Base-by-base conservation (phyloP, 1,140 invertebrate species). In the Brachionus koreanus region DNA sequence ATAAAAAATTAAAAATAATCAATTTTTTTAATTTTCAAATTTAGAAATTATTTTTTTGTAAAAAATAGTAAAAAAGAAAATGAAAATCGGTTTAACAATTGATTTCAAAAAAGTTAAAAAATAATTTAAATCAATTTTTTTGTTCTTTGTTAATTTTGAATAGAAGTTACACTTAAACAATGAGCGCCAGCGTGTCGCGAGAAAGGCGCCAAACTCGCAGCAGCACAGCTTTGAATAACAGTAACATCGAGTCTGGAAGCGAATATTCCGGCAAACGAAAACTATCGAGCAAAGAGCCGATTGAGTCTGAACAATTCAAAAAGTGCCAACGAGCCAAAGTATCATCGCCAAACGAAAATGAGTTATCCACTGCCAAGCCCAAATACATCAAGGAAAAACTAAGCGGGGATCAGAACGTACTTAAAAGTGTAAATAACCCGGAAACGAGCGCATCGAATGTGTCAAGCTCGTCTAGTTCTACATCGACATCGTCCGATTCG, bases 141-240 rank as follows among this genome's bases (percentile, higher is more conserved):
- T 12, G 16, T 42, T 23, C 29, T 65, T 65, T 65, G 25, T 29
- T 65, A 29, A 29, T 29, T 6, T 65, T 46, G 0, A 25, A 25
- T 16, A 74, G 43, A 46, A 49, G 6, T 16, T 5, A 37, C 37
- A 49, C 25, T 25, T 5, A 25, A 74, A 46, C 39, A 43, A 74
- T 74, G 69, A 74, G 69, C 69, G 37, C 65, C 65, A 69, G 37
- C 37, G 33, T 69, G 12, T 37, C 65, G 35, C 65, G 65, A 37
- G 65, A 69, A 69, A 69, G 65, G 65, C 65, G 65, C 65, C 65
- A 69, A 69, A 69, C 65, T 69, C 65, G 65, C 65, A 69, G 65
- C 37, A 39, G 16, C 29, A 69, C 65, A 69, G 65, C 65, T 39
- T 69, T 39, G 37, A 69, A 65, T 12, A 65, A 69, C 65, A 69